These are phyloP conservation scores for Timandra comae DNA, from an alignment of 2,888 invertebrate species.

Conservation along the genomic window DNA sequence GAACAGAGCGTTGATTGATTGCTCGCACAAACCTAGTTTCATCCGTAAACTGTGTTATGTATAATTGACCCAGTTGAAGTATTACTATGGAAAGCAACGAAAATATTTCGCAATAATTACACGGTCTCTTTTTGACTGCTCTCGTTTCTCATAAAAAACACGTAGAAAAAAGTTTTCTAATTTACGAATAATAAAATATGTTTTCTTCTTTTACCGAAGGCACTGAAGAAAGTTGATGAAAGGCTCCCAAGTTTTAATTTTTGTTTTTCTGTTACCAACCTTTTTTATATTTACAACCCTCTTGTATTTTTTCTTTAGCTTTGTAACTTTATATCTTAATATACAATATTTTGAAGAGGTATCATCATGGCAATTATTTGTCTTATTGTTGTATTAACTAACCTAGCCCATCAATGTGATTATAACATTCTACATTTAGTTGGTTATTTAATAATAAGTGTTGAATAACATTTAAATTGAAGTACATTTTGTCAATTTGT, in stretches of 20 bases:
- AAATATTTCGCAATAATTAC: slow-evolving; percentile 3
- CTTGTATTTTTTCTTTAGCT: slow-evolving; percentile 37
- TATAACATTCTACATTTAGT: too few species aligned
- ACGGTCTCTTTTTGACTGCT: slow-evolving; percentile 25
- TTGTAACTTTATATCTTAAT: slow-evolving; percentile 4
- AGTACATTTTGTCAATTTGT: slow-evolving; percentile 23
- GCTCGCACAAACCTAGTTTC: slow-evolving; percentile 12
- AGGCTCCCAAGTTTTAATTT: slow-evolving; percentile 60
- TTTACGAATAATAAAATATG: slow-evolving; percentile 66
- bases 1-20: slow-evolving; percentile 27
- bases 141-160: slow-evolving; percentile 43
- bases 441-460: too few species aligned
- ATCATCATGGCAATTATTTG: slow-evolving; percentile 1
- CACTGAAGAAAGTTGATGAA: slow-evolving; percentile 56
- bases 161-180: slow-evolving; percentile 62
- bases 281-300: slow-evolving; percentile 49
- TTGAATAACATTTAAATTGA: slow-evolving; percentile 10
- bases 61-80: slow-evolving; percentile 12
- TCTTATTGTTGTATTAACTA: slow-evolving; percentile 6
- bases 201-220: slow-evolving; percentile 54
- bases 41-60: slow-evolving; percentile 9
- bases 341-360: slow-evolving; percentile 3
- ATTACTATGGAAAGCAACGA: background rate
- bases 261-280: slow-evolving; percentile 56
- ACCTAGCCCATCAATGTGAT: too few species aligned